Evolutionary conservation across 1,140 invertebrate genomes (phyloP).

Genomic region (Cotesia vestalis): DNA sequence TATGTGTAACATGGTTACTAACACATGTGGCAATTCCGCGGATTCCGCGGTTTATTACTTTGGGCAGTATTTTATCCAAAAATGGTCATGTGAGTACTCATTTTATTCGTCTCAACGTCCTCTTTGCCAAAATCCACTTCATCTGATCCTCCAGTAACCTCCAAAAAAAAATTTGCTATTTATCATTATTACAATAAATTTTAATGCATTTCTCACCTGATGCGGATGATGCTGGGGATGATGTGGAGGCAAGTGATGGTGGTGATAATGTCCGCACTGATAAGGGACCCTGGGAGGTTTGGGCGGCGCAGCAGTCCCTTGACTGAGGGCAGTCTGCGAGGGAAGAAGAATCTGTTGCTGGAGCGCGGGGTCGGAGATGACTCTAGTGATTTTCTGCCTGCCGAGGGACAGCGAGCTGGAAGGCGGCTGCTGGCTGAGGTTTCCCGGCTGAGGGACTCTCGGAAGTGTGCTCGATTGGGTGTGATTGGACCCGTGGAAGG

Average conservation of each 20-base stretch:
- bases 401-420: constrained; percentile 60
- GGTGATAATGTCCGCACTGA: constrained; percentile 48
- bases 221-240: constrained; percentile 41
- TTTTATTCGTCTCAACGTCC: no score
- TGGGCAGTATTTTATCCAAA: no score
- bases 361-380: constrained; percentile 58
- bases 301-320: constrained; percentile 70
- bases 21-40: no score
- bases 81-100: no score
- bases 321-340: constrained; percentile 45
- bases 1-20: no score
- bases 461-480: constrained; percentile 59
- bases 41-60: no score
- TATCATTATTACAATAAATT: no score
- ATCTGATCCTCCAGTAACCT: no score
- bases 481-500: constrained; percentile 38
- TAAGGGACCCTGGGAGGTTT: constrained; percentile 76
- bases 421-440: constrained; percentile 55
- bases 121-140: no score
- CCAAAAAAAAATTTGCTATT: no score
- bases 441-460: constrained; percentile 47
- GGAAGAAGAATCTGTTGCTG: constrained; percentile 45
- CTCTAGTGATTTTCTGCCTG: constrained; percentile 60
- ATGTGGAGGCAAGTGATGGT: constrained; percentile 53
- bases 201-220: background rate